Percentiles rank a stretch among this genome's conserved stretches.
Evolutionary conservation across 2,888 invertebrate species (phyloP).

Genomic region (Eupelmus urozonus): DNA sequence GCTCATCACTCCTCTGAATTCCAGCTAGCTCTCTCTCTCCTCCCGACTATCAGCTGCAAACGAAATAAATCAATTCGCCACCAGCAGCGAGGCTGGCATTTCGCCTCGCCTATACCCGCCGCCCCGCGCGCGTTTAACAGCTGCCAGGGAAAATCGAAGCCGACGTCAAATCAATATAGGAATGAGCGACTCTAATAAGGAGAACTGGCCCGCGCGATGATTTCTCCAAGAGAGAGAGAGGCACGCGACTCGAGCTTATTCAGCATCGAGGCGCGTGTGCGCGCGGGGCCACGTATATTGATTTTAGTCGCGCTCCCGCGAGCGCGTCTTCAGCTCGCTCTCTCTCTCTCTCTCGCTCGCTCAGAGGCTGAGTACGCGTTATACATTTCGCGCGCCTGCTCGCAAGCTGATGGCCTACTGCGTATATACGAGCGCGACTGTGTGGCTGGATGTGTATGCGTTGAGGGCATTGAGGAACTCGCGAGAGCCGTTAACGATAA

Average conservation of each 20-base stretch:
- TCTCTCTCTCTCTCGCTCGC: too few species aligned
- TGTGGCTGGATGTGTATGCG: background rate
- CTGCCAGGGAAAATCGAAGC: background rate
- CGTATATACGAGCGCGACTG: background rate
- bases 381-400: slow-evolving; percentile 2
- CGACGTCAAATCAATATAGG: background rate
- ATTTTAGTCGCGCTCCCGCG: slow-evolving; percentile 45
- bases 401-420: background rate
- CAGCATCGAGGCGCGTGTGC: background rate
- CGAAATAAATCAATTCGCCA: too few species aligned
- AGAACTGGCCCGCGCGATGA: background rate
- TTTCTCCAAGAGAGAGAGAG: background rate
- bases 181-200: background rate
- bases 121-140: too few species aligned
- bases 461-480: too few species aligned
- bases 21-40: too few species aligned
- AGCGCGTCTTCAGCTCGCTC: too few species aligned
- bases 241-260: background rate
- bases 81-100: too few species aligned
- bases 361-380: too few species aligned
- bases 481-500: too few species aligned
- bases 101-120: too few species aligned
- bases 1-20: too few species aligned
- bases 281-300: slow-evolving; percentile 34
- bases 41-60: too few species aligned